Conservation (phyloP, 2,113 vertebrate species). For the Phyllostomus discolor region DNA sequence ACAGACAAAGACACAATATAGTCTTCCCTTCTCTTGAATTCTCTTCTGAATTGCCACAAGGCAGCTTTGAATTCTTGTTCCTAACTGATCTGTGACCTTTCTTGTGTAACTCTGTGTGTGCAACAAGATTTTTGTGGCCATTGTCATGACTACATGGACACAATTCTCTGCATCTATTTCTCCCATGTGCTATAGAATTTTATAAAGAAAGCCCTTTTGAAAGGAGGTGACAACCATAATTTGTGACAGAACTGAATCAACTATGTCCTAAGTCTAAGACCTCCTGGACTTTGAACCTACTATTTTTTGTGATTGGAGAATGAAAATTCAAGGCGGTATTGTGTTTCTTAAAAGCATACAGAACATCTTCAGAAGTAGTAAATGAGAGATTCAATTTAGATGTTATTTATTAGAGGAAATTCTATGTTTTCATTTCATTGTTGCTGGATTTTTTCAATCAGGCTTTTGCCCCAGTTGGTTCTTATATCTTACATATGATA, state of each 20-base stretch:
- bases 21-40: neutral
- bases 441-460: neutral
- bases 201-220: neutral
- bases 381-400: neutral
- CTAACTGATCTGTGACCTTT: neutral
- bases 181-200: neutral
- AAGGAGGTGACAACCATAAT: neutral
- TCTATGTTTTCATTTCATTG: neutral
- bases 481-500: neutral
- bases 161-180: neutral
- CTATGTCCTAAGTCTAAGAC: neutral
- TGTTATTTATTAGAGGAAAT: neutral
- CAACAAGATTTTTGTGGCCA: neutral
- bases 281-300: neutral
- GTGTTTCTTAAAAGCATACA: neutral
- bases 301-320: neutral
- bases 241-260: neutral
- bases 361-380: constrained; percentile 17
- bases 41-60: neutral
- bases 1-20: neutral
- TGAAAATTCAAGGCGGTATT: neutral
- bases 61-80: neutral
- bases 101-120: neutral
- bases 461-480: neutral
- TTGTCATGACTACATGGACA: neutral